A percentile compares a stretch with the other conserved stretches of the same genome.
These are phyloP conservation scores for Copidosoma aretas DNA, from an alignment of 2,888 invertebrate genomes.

Conservation along the genomic window DNA sequence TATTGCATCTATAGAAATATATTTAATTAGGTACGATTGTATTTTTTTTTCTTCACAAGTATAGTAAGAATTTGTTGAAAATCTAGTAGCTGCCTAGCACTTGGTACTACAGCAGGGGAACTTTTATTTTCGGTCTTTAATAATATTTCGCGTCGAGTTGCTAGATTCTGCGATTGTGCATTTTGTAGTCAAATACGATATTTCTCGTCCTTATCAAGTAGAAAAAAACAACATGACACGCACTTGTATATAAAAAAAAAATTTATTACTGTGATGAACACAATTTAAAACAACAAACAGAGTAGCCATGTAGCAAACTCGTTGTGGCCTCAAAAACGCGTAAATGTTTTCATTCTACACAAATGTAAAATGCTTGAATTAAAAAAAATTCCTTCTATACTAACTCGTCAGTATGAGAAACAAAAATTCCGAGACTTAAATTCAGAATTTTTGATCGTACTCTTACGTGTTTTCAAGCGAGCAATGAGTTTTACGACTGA, in stretches of 20 bases:
- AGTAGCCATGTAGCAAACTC: too few species aligned
- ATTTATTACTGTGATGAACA: neutral
- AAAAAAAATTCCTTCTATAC: too few species aligned
- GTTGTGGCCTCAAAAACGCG: too few species aligned
- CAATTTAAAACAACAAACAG: neutral
- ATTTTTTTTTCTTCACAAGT: constrained; percentile 1
- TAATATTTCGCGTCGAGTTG: constrained; percentile 1
- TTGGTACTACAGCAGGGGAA: neutral
- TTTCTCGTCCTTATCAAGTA: neutral
- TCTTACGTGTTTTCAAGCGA: too few species aligned
- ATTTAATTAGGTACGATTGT: constrained; percentile 24
- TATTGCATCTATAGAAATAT: constrained; percentile 4
- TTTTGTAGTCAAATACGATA: neutral
- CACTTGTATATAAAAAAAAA: constrained; percentile 3
- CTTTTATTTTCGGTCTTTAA: neutral
- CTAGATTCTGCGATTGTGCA: neutral
- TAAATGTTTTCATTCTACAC: too few species aligned
- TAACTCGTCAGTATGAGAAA: too few species aligned
- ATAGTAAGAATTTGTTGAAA: constrained; percentile 30
- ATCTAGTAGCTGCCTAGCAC: constrained; percentile 2
- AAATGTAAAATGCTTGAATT: too few species aligned
- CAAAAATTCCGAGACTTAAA: too few species aligned
- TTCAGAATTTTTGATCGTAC: too few species aligned
- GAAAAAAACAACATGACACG: constrained; percentile 25
- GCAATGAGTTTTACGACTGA: too few species aligned